Base-by-base conservation (phyloP, 2,888 invertebrate genomes). In the Orthosia gracilis region DNA sequence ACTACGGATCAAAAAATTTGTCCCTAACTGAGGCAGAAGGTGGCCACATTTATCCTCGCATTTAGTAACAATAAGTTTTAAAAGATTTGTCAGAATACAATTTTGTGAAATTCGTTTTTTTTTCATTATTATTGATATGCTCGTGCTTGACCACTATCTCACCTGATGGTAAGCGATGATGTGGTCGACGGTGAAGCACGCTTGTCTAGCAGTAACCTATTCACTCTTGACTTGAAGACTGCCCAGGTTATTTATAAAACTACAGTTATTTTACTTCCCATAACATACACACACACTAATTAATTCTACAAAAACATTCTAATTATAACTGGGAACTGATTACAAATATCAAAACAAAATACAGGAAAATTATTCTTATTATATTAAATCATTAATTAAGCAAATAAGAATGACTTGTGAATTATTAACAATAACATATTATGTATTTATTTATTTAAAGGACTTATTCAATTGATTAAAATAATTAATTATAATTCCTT, bases 301-400 rank as follows among this genome's bases (percentile, higher is more conserved):
- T 65, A 58, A 69, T 72, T 49, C 17, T 45, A 74, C 21, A 67
- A 58, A 74, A 77, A 78, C 47, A 69, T 47, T 57, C 26, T n/a
- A 57, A 66, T 54, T 61, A 45, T 54, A 59, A 70, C 45, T 58
- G 58, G 47, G 55, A 72, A 66, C 31, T 4, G 18, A 69, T 63
- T 40, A 31, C 3, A 54, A 73, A 45, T 67, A 64, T 65, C 54
- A 63, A 45, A 69, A 73, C 47, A 70, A 57, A 70, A 57, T 23
- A 64, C 50, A 70, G 50, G 49, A 26, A 66, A 70, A 76, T 79
- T 67, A 67, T 52, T 40, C 66, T 63, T 59, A 54, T 57, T 47
- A 67, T 12, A 55, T 23, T 47, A 55, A 68, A 81, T 77, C 54
- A 82, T 58, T 40, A 67, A 23, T 54, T 40, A 54, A 15, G 13